Conservation (phyloP, 2,113 vertebrate species). For the Mystacornis crossleyi region DNA sequence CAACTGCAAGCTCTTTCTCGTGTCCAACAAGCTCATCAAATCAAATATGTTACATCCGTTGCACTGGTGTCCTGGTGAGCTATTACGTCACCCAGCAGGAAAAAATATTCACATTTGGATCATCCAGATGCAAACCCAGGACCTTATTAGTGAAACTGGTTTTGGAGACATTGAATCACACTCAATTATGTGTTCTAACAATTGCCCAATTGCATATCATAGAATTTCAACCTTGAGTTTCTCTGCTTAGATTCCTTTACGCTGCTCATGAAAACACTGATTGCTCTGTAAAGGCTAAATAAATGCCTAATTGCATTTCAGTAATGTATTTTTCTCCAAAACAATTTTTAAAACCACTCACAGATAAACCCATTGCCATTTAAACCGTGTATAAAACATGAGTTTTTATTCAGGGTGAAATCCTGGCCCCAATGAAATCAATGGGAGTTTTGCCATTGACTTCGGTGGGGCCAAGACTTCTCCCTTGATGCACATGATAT, state of each 20-base stretch:
- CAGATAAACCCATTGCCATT: conserved; percentile 41
- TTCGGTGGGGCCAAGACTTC: conserved; percentile 65
- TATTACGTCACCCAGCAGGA: conserved; percentile 41
- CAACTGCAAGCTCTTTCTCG: neutral
- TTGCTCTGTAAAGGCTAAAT: neutral
- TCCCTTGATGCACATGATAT: conserved; percentile 67
- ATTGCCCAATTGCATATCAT: neutral
- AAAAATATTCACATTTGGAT: conserved; percentile 51
- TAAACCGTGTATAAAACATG: conserved; percentile 8
- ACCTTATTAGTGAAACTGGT: neutral
- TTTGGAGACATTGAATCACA: conserved; percentile 1
- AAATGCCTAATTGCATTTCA: neutral
- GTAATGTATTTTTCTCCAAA: neutral
- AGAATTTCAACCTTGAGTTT: neutral
- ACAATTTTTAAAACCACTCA: neutral
- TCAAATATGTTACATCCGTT: conserved; percentile 40
- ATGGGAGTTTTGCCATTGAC: conserved; percentile 66
- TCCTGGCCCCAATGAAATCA: conserved; percentile 54
- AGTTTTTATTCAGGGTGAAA: conserved; percentile 66
- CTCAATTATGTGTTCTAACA: neutral
- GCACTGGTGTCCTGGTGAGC: conserved; percentile 24
- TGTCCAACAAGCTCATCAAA: conserved; percentile 44
- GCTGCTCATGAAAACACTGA: neutral
- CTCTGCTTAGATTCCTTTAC: neutral
- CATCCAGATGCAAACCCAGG: conserved; percentile 34